A percentile compares a stretch with the other conserved stretches of the same genome.
phyloP scores from a whole-genome alignment of 2,113 vertebrate species.

The Rissa tridactyla region DNA sequence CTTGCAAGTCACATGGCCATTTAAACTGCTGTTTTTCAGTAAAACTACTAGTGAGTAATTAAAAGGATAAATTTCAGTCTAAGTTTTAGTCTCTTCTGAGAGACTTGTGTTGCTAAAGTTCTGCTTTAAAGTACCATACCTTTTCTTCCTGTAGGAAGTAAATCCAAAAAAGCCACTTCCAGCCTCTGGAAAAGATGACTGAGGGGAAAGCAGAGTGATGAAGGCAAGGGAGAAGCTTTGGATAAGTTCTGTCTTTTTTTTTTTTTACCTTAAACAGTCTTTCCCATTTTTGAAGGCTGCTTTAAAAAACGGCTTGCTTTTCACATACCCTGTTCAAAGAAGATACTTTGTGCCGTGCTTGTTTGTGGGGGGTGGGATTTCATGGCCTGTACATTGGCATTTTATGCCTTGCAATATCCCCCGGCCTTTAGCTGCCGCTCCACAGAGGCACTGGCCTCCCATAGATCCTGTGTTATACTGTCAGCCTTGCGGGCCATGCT shows the following conservation, averaged over 20 bases:
- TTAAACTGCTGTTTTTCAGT: neutral
- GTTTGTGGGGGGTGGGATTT: neutral
- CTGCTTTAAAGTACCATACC: neutral
- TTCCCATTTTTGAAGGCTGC: neutral
- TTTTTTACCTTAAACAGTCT: neutral
- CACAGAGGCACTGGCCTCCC: neutral
- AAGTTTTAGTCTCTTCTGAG: neutral
- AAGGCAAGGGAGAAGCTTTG: neutral
- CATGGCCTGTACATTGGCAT: neutral
- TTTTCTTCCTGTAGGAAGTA: neutral
- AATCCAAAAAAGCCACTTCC: neutral
- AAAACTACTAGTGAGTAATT: neutral
- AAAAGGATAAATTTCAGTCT: neutral
- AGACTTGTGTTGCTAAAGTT: neutral
- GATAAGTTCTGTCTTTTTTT: neutral
- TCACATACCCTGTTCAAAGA: neutral
- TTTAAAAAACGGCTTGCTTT: neutral
- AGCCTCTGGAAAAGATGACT: neutral
- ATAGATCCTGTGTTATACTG: neutral
- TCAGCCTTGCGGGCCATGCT: neutral
- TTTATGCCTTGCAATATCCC: neutral
- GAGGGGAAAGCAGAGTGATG: neutral
- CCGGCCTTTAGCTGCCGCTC: neutral
- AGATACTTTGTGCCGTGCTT: neutral
- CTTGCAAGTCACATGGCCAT: neutral